Conservation (phyloP, 2,113 vertebrate genomes). For the Potamarius usumacintae region DNA sequence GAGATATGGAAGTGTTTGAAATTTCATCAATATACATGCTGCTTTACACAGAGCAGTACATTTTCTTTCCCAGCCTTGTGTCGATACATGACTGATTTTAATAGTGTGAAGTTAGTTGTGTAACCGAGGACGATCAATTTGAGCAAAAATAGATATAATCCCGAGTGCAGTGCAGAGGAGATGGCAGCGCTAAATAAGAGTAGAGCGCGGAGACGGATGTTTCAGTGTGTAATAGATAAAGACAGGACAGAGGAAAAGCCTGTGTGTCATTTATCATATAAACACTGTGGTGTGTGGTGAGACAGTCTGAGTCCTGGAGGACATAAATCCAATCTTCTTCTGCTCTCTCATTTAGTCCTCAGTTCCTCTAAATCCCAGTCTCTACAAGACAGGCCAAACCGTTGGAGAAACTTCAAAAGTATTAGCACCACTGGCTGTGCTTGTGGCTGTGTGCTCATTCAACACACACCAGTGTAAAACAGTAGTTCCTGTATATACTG, state of each 20-base stretch:
- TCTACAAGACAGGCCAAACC: slow-evolving; percentile 27
- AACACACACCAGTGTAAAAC: not conserved
- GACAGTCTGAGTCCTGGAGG: slow-evolving; percentile 24
- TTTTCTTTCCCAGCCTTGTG: not conserved
- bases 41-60: not conserved
- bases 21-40: not conserved
- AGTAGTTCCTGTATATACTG: not conserved
- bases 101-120: not conserved
- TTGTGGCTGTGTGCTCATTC: not conserved
- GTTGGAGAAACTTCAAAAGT: slow-evolving; percentile 19
- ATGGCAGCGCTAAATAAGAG: slow-evolving; percentile 15
- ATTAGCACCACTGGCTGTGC: slow-evolving; percentile 13
- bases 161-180: slow-evolving; percentile 30
- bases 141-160: slow-evolving; percentile 22
- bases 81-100: slow-evolving; percentile 25
- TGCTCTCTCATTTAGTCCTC: slow-evolving; percentile 40
- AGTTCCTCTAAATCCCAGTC: slow-evolving; percentile 17
- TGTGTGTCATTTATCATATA: slow-evolving; percentile 45
- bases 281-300: slow-evolving; percentile 37
- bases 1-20: not conserved
- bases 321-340: slow-evolving; percentile 46
- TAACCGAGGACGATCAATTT: not conserved
- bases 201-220: not conserved
- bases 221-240: slow-evolving; percentile 24
- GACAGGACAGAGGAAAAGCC: slow-evolving; percentile 7